phyloP scores from a whole-genome alignment of 2,113 vertebrate genomes.

The Megaleporinus macrocephalus region DNA sequence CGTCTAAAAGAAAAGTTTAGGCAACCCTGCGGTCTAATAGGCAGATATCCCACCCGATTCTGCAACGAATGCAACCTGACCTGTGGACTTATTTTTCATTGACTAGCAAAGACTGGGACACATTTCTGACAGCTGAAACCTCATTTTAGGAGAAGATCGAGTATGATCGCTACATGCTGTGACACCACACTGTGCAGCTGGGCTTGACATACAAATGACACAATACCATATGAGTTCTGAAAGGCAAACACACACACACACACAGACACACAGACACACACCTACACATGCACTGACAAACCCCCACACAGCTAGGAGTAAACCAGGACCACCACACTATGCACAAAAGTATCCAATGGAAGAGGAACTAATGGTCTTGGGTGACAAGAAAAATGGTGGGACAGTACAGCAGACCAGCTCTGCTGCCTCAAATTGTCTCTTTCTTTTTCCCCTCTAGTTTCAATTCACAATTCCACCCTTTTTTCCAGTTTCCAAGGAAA shows the following conservation, averaged over 20 bases:
- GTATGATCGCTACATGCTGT: not conserved
- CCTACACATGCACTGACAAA: constrained; percentile 1
- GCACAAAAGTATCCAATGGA: not conserved
- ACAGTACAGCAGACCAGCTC: constrained; percentile 2
- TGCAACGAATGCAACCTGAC: constrained; percentile 1
- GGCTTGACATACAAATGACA: constrained; percentile 13
- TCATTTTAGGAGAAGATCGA: not conserved
- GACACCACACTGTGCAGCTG: not conserved
- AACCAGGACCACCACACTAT: not conserved
- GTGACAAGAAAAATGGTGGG: not conserved
- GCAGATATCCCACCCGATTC: constrained; percentile 10
- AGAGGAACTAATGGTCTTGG: constrained; percentile 19
- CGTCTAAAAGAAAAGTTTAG: not conserved
- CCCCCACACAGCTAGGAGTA: constrained; percentile 5
- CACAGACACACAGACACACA: constrained; percentile 26
- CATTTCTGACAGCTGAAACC: constrained; percentile 8
- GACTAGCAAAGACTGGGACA: not conserved
- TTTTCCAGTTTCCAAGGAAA: constrained; percentile 51
- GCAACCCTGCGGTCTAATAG: constrained; percentile 11
- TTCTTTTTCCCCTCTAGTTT: not conserved
- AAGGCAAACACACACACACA: constrained; percentile 11
- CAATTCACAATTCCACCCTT: constrained; percentile 11
- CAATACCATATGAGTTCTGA: constrained; percentile 3
- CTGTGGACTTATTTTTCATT: constrained; percentile 5
- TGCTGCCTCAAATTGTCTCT: not conserved